Conservation (phyloP, 2,888 invertebrate genomes). For the Sycophila texana region DNA sequence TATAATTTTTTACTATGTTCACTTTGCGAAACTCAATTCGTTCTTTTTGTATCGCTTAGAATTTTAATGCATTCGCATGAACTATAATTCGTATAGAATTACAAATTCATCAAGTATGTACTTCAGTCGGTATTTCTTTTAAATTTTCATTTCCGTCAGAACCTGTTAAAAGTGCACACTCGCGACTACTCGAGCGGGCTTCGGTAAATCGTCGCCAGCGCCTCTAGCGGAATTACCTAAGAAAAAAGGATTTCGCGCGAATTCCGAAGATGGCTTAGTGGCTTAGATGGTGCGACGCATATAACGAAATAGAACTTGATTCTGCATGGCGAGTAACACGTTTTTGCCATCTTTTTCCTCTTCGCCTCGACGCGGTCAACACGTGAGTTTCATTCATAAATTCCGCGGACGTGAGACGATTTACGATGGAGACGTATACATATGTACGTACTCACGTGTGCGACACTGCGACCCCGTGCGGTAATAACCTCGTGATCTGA, state of each 20-base stretch:
- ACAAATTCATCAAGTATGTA: too few species aligned
- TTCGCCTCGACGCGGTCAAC: not conserved
- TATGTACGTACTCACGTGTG: too few species aligned
- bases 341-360: constrained; percentile 24
- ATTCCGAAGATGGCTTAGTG: too few species aligned
- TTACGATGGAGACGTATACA: constrained; percentile 35
- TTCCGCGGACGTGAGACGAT: constrained; percentile 33
- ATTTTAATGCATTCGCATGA: not conserved
- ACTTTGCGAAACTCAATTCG: too few species aligned
- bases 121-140: not conserved
- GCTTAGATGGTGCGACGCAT: not conserved
- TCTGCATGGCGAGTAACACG: constrained; percentile 18
- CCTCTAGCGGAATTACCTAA: not conserved
- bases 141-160: not conserved
- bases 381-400: constrained; percentile 52
- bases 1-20: too few species aligned
- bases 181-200: not conserved
- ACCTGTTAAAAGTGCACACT: not conserved
- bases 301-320: constrained; percentile 16
- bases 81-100: too few species aligned
- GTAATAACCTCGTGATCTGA: constrained; percentile 22
- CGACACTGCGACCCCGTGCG: too few species aligned
- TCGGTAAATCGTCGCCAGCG: not conserved
- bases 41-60: not conserved
- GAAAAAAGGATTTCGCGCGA: constrained; percentile 3